These are phyloP conservation scores for Neogobius melanostomus DNA, from an alignment of 2,113 vertebrate genomes.

Conservation along the genomic window DNA sequence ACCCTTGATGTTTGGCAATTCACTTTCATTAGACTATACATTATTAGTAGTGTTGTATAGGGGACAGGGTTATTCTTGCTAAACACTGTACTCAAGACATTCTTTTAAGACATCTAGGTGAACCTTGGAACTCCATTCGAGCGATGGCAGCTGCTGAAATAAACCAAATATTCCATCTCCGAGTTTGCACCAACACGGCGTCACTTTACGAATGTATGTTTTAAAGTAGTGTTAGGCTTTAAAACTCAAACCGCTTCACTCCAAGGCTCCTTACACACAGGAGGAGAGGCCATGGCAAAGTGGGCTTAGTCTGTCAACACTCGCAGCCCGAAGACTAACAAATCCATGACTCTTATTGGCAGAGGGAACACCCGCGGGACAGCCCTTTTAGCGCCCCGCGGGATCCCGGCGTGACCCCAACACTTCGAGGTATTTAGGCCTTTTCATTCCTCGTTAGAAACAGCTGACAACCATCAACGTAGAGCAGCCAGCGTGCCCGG, in stretches of 20 bases:
- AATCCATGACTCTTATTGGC: constrained; percentile 24
- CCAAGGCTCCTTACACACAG: background rate
- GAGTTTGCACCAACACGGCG: too few relatives aligned
- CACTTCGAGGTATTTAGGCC: background rate
- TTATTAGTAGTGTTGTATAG: too few relatives aligned
- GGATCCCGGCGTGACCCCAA: constrained; percentile 25
- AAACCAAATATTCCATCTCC: too few relatives aligned
- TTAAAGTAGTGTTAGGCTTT: too few relatives aligned
- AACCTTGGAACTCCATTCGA: too few relatives aligned
- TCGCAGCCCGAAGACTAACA: constrained; percentile 22
- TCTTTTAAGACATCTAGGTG: too few relatives aligned
- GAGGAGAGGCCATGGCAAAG: constrained; percentile 7
- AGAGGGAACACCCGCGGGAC: constrained; percentile 3
- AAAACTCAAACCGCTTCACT: background rate
- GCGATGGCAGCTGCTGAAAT: too few relatives aligned
- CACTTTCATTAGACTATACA: too few relatives aligned
- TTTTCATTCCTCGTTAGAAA: constrained; percentile 20
- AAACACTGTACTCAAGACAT: too few relatives aligned
- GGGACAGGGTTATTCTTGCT: too few relatives aligned
- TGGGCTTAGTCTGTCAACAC: constrained; percentile 38
- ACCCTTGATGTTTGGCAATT: too few relatives aligned
- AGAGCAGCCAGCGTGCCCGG: background rate
- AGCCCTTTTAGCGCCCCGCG: constrained; percentile 16
- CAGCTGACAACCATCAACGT: constrained; percentile 41
- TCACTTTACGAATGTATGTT: too few relatives aligned